Evolutionary conservation across 2,113 vertebrate genomes (phyloP).

Genomic region (Labrus mixtus): DNA sequence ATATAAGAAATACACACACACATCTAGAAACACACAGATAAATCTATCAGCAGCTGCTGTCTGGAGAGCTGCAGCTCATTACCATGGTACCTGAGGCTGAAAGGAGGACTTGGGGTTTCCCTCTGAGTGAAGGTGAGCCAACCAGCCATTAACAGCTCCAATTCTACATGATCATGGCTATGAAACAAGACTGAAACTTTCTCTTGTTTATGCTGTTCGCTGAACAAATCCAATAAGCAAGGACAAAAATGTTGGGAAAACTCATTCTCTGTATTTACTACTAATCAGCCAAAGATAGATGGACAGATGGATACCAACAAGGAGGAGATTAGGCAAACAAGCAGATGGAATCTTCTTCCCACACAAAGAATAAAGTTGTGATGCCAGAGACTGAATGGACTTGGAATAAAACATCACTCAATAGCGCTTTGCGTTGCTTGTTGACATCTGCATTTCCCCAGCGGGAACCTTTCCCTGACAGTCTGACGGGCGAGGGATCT

Average conservation of each 20-base stretch:
- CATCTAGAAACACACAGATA: background rate
- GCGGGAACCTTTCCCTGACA: no score
- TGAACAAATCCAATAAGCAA: constrained; percentile 35
- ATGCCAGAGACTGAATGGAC: constrained; percentile 21
- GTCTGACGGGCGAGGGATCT: no score
- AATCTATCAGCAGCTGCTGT: constrained; percentile 45
- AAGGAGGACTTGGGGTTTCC: constrained; percentile 62
- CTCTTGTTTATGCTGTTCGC: constrained; percentile 1
- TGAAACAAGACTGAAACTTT: background rate
- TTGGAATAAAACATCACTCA: constrained; percentile 28
- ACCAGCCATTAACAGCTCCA: constrained; percentile 13
- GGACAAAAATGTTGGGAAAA: background rate
- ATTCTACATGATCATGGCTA: constrained; percentile 18
- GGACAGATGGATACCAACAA: constrained; percentile 61
- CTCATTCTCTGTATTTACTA: background rate
- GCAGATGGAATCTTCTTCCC: constrained; percentile 51
- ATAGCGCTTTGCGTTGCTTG: background rate
- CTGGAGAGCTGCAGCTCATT: constrained; percentile 70
- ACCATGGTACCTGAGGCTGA: constrained; percentile 71
- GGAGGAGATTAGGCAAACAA: constrained; percentile 33
- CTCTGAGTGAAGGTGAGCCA: constrained; percentile 45
- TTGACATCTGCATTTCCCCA: no score
- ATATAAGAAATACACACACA: constrained; percentile 15
- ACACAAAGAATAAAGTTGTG: constrained; percentile 36
- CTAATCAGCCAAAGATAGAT: background rate